Evolutionary conservation across 2,888 invertebrate genomes (phyloP), one percentile per base, ranked within the genome.

Genomic region (Azorinus chamasolen): DNA sequence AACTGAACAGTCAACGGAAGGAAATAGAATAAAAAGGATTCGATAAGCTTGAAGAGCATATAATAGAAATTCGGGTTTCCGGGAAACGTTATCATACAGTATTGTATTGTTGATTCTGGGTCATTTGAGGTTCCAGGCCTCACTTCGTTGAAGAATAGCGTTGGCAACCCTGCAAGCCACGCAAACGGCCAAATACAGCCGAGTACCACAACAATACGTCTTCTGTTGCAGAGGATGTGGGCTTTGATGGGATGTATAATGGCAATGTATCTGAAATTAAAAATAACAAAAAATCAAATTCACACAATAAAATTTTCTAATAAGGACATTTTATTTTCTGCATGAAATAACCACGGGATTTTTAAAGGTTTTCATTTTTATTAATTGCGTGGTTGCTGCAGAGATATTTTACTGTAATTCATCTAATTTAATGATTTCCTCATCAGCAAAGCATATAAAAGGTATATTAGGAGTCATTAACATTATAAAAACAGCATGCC

Each of bases 221-320:
- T 80, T 20, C 91, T 81, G 76, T 91, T 92, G 76, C 93, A 93
- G 59, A 92, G 77, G 50, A 93, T 91, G 87, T 93, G 93, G 4
- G 93, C 93, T 70, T 90, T 88, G 64, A 93, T 91, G 0, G 93
- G 93, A 63, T 93, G 91, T 16, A 93, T 90, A 18, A 93, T 93
- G 22, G 93, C 93, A 16, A 93, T 89, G 82, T 93, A 93, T 61
- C 93, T 93, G 89, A 25, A 89, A 88, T 37, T 32, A 54, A 58
- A 61, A 74, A 51, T 6, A 24, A 48, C 10, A 43, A 6, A 10
- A 10, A 22, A 24, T 55, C 8, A 24, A 14, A 12, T 4, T 53
- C 6, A n/a, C n/a, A n/a, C n/a, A n/a, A n/a, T n/a, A n/a, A n/a
- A n/a, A n/a, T n/a, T n/a, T n/a, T n/a, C n/a, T n/a, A n/a, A n/a